These are phyloP conservation scores for Peucedramus taeniatus DNA, from an alignment of 2,113 vertebrate genomes.

Conservation along the genomic window DNA sequence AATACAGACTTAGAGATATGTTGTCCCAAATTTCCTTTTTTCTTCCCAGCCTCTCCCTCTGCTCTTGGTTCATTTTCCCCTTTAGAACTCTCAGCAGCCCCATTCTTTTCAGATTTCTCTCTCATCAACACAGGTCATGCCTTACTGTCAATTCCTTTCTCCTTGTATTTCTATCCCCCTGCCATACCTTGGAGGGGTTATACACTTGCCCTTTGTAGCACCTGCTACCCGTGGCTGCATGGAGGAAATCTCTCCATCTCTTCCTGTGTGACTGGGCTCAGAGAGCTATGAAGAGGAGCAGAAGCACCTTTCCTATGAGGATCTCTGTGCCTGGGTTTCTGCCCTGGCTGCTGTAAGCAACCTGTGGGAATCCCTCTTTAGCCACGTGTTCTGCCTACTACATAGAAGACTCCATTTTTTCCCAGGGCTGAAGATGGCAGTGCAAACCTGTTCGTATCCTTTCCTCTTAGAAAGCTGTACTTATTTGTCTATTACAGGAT, in stretches of 20 bases:
- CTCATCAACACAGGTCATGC: background rate
- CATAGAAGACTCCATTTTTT: background rate
- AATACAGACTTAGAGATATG: fast-evolving
- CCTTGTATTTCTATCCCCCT: background rate
- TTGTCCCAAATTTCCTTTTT: background rate
- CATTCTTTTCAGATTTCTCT: background rate
- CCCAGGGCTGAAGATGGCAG: background rate
- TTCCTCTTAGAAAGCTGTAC: background rate
- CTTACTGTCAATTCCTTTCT: background rate
- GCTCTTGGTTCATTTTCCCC: background rate
- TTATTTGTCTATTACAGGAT: background rate
- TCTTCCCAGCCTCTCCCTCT: background rate
- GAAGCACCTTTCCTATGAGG: background rate
- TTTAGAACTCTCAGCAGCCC: background rate
- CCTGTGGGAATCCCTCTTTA: background rate
- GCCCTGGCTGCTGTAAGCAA: background rate
- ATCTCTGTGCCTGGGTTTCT: background rate
- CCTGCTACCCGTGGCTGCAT: background rate
- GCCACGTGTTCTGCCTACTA: fast-evolving
- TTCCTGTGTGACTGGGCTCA: background rate
- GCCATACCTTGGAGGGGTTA: background rate
- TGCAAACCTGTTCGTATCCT: background rate
- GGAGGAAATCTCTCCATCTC: background rate
- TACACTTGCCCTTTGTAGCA: fast-evolving
- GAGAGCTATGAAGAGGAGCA: background rate